Base-by-base conservation (phyloP, 2,888 invertebrate genomes). In the Electrophaes corylata region DNA sequence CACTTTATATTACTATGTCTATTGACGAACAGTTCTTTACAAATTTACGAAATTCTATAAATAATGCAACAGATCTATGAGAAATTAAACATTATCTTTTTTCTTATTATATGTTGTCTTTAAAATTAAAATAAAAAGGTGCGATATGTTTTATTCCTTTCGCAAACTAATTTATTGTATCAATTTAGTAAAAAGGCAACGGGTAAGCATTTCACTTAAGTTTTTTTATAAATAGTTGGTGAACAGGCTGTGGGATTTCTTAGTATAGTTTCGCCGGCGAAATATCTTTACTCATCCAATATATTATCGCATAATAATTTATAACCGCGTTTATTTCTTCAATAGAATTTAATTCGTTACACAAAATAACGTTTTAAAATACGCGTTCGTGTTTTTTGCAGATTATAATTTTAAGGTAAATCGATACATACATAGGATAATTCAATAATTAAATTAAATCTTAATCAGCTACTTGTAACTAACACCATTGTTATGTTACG, bases 191-290 rank as follows among this genome's bases (percentile, higher is more conserved):
- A 62, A 67, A 71, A 75, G 77, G 79, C 81, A 69, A 76, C 77
- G 80, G 81, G 81, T 79, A 77, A 71, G 82, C 81, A 79, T 81
- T 82, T 79, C 74, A 71, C 57, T 66, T 68, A 66, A 69, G 57
- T 62, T 67, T 62, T 67, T 66, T 69, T 57, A 46, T 46, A 60
- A 69, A 63, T 64, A 67, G 62, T 67, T 59, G 63, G 67, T 64
- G 65, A 67, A 62, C 67, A 69, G 77, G 75, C 77, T 76, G 79
- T 77, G 77, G 75, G 73, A 52, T 60, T 51, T 65, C 56, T 54
- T 63, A 56, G 48, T 45, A 39, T 59, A 54, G 14, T 49, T 58
- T 63, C 56, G 61, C 66, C 66, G 69, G 69, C 70, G 60, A 60
- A 61, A 50, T 16, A 37, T 40, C 35, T 46, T 48, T 39, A 45